Evolutionary conservation across 1,140 invertebrate genomes (phyloP).

Genomic region (Physella acuta): DNA sequence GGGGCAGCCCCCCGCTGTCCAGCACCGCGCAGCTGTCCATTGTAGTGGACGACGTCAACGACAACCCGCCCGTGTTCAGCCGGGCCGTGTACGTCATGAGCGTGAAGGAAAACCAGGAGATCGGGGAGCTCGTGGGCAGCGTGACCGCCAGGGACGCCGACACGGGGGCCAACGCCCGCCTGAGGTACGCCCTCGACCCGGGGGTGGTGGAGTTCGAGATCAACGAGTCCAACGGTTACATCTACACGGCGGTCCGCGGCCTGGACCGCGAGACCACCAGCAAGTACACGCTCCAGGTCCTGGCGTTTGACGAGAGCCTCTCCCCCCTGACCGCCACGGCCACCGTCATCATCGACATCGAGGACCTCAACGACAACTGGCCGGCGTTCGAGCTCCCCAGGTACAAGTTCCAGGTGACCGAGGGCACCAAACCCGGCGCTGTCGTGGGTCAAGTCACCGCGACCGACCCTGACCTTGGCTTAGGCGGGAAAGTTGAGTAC

Average conservation of each 20-base stretch:
- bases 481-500: constrained; percentile 85
- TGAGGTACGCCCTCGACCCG: constrained; percentile 33
- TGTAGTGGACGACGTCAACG: constrained; percentile 37
- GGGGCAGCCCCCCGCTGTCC: constrained; percentile 28
- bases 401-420: constrained; percentile 74
- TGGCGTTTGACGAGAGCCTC: constrained; percentile 76
- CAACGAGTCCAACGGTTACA: constrained; percentile 64
- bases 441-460: constrained; percentile 85
- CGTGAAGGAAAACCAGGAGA: constrained; percentile 31
- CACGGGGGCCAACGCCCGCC: constrained; percentile 63
- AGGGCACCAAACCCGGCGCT: constrained; percentile 79
- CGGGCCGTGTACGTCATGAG: constrained; percentile 26
- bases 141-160: constrained; percentile 34
- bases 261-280: constrained; percentile 77
- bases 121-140: constrained; percentile 21
- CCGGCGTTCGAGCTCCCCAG: constrained; percentile 84
- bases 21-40: constrained; percentile 25
- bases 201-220: constrained; percentile 40
- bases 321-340: constrained; percentile 74
- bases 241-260: constrained; percentile 41
- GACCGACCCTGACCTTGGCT: constrained; percentile 85
- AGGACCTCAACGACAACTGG: constrained; percentile 93
- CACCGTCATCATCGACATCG: constrained; percentile 70
- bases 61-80: constrained; percentile 35
- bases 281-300: constrained; percentile 75